A percentile compares a stretch with the other conserved stretches of the same genome.
Evolutionary conservation across 2,113 vertebrate species (phyloP).

Genomic region (Lophura nycthemera): DNA sequence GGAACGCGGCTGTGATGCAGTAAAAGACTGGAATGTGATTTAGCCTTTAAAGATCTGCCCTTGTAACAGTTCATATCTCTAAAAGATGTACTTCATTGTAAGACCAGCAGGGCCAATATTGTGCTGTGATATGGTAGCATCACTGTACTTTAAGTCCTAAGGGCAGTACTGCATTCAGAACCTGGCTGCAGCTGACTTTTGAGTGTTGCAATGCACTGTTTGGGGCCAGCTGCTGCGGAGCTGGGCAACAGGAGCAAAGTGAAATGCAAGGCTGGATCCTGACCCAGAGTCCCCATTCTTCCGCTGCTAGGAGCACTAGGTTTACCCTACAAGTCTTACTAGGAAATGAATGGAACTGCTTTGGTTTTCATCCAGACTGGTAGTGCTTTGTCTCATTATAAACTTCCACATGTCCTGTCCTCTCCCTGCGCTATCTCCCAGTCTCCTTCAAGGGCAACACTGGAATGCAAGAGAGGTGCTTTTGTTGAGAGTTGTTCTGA

Average conservation of each 20-base stretch:
- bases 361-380: background rate
- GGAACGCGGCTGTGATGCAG: background rate
- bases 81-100: background rate
- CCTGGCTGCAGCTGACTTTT: background rate
- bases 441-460: constrained; percentile 1
- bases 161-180: background rate
- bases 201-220: background rate
- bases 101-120: background rate
- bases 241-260: background rate
- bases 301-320: background rate
- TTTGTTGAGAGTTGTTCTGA: constrained; percentile 21
- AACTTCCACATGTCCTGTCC: background rate
- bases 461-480: background rate
- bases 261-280: background rate
- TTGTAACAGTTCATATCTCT: background rate
- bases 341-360: background rate
- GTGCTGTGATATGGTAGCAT: background rate
- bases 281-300: background rate
- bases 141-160: background rate
- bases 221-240: background rate
- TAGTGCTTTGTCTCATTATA: constrained; percentile 11
- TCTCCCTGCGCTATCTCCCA: background rate
- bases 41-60: background rate
- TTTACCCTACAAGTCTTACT: background rate
- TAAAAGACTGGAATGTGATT: background rate